Evolutionary conservation across 2,797 vertebrate genomes (phyloP).

Genomic region (Hephaestus fuliginosus): DNA sequence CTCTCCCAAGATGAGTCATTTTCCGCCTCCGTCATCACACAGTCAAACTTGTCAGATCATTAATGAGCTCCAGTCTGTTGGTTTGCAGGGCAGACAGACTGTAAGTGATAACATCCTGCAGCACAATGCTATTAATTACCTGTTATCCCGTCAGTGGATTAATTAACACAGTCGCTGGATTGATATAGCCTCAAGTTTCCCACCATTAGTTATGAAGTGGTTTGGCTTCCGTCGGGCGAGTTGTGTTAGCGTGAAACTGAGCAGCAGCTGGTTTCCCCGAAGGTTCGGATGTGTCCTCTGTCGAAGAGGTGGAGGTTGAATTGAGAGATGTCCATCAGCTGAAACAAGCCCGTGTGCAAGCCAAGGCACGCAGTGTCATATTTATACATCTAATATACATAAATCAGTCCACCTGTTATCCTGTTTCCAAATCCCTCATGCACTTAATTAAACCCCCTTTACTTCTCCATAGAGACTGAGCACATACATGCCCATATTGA

Average conservation of each 20-base stretch:
- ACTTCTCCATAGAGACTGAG: constrained; percentile 18
- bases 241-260: constrained; percentile 32
- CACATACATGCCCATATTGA: constrained; percentile 15
- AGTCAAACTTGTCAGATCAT: constrained; percentile 53
- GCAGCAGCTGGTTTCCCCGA: constrained; percentile 59
- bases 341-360: constrained; percentile 17
- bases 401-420: constrained; percentile 57
- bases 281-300: constrained; percentile 55
- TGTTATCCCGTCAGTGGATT: constrained; percentile 77
- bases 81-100: constrained; percentile 56
- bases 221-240: constrained; percentile 40
- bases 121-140: constrained; percentile 82
- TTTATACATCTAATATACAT: constrained; percentile 35
- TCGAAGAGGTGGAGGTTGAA: constrained; percentile 41
- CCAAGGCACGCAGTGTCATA: constrained; percentile 10
- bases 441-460: constrained; percentile 39
- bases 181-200: constrained; percentile 70
- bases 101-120: constrained; percentile 76
- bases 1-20: constrained; percentile 48
- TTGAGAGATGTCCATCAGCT: constrained; percentile 23
- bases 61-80: constrained; percentile 62
- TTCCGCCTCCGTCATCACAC: constrained; percentile 47
- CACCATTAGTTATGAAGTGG: constrained; percentile 67
- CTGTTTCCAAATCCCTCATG: constrained; percentile 28
- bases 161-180: constrained; percentile 73